Evolutionary conservation across 2,888 invertebrate genomes (phyloP).

Genomic region (Athalia rosae): DNA sequence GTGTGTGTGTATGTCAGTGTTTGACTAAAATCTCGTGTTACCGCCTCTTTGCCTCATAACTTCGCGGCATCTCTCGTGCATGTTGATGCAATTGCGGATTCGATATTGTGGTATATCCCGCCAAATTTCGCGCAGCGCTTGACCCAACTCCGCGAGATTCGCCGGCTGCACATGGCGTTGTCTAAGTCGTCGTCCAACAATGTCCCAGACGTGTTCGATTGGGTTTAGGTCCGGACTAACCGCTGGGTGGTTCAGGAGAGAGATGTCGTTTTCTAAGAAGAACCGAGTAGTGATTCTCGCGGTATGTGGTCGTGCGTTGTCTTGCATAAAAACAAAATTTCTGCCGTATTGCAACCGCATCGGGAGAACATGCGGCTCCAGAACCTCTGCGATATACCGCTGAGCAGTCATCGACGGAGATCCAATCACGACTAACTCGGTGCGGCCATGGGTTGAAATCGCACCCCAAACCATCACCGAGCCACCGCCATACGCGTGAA

Average conservation of each 20-base stretch:
- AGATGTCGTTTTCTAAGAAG: slow-evolving; percentile 38
- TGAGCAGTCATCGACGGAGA: slow-evolving; percentile 22
- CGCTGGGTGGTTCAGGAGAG: slow-evolving; percentile 54
- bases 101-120: slow-evolving; percentile 49
- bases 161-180: slow-evolving; percentile 17
- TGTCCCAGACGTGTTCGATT: slow-evolving; percentile 55
- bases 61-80: slow-evolving; percentile 49
- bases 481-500: slow-evolving; percentile 11
- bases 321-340: slow-evolving; percentile 47
- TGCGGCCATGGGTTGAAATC: slow-evolving; percentile 6
- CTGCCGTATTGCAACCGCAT: slow-evolving; percentile 34
- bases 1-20: background rate
- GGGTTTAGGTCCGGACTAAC: slow-evolving; percentile 58
- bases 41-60: slow-evolving; percentile 52
- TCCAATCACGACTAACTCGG: slow-evolving; percentile 5
- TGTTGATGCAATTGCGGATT: slow-evolving; percentile 48
- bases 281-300: slow-evolving; percentile 48
- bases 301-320: slow-evolving; percentile 47
- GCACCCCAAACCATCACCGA: slow-evolving; percentile 15
- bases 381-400: slow-evolving; percentile 47
- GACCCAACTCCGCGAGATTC: slow-evolving; percentile 46
- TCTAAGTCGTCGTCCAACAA: slow-evolving; percentile 49
- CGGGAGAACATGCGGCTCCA: slow-evolving; percentile 45
- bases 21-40: slow-evolving; percentile 44
- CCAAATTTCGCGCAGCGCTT: slow-evolving; percentile 49